phyloP scores from a whole-genome alignment of 2,113 vertebrate genomes.

The Orientallactaga bullata region DNA sequence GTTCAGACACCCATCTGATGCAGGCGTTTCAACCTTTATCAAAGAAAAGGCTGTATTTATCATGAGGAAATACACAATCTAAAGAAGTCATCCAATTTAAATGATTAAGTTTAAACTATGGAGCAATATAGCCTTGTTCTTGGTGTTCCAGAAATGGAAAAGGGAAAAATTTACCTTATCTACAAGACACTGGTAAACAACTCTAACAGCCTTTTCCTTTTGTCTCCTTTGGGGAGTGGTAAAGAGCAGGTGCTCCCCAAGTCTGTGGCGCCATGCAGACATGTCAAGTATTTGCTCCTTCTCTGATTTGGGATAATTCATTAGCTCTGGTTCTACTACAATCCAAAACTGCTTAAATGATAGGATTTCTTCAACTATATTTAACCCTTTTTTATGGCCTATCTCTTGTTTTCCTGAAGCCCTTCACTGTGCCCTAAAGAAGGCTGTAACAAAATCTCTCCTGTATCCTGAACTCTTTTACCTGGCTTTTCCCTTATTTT shows the following conservation, averaged over 20 bases:
- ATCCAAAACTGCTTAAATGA: neutral
- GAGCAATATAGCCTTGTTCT: neutral
- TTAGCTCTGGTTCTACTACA: neutral
- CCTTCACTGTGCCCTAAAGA: neutral
- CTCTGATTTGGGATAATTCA: neutral
- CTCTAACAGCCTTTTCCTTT: neutral
- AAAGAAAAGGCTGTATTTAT: neutral
- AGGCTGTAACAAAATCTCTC: neutral
- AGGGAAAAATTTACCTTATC: neutral
- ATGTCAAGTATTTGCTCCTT: neutral
- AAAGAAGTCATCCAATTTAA: neutral
- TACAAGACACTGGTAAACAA: neutral
- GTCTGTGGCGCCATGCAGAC: neutral
- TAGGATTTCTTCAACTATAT: neutral
- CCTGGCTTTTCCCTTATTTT: neutral
- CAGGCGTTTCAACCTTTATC: slow-evolving; percentile 31
- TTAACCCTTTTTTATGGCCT: neutral
- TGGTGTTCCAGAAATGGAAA: neutral
- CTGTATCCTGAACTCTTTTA: neutral
- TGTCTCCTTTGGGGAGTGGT: neutral
- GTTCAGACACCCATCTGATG: neutral
- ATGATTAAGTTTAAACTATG: neutral
- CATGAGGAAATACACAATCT: neutral
- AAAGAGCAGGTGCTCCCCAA: neutral
- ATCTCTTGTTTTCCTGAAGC: neutral